Conservation (phyloP, 2,113 vertebrate genomes). For the Coryphaenoides rupestris region DNA sequence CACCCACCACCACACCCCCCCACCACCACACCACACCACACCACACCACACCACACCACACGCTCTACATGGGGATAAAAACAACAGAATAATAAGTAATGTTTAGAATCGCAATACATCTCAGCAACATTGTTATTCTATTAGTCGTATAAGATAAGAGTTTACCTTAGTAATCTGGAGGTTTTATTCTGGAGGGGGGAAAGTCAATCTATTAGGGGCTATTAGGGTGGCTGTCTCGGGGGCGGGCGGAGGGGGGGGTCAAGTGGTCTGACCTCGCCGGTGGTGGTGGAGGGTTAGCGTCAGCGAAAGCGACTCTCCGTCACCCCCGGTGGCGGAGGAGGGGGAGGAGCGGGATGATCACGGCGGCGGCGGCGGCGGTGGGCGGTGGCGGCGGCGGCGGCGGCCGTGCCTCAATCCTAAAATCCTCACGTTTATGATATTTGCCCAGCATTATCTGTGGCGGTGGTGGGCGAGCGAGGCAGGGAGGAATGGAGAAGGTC, state of each 20-base stretch:
- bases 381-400: slow-evolving; percentile 71
- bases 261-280: slow-evolving; percentile 16
- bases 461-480: slow-evolving; percentile 86
- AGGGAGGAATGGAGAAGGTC: slow-evolving; percentile 79
- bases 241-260: too few relatives aligned
- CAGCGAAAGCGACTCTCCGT: slow-evolving; percentile 48
- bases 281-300: slow-evolving; percentile 29
- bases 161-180: too few relatives aligned
- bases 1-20: too few relatives aligned
- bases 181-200: slow-evolving; percentile 22
- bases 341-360: too few relatives aligned
- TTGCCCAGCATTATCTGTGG: slow-evolving; percentile 82
- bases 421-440: slow-evolving; percentile 85
- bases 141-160: too few relatives aligned
- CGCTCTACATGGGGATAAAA: too few relatives aligned
- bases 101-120: too few relatives aligned
- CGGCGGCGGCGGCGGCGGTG: slow-evolving; percentile 74
- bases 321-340: slow-evolving; percentile 41
- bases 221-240: too few relatives aligned
- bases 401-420: slow-evolving; percentile 79
- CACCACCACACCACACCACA: too few relatives aligned
- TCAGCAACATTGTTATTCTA: too few relatives aligned
- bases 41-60: too few relatives aligned
- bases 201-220: slow-evolving; percentile 4
- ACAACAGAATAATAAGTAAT: too few relatives aligned